Percentiles rank a stretch among this genome's conserved stretches.
Conservation (phyloP, 2,797 vertebrate genomes). For the Tokudaia tokunoshimensis region DNA sequence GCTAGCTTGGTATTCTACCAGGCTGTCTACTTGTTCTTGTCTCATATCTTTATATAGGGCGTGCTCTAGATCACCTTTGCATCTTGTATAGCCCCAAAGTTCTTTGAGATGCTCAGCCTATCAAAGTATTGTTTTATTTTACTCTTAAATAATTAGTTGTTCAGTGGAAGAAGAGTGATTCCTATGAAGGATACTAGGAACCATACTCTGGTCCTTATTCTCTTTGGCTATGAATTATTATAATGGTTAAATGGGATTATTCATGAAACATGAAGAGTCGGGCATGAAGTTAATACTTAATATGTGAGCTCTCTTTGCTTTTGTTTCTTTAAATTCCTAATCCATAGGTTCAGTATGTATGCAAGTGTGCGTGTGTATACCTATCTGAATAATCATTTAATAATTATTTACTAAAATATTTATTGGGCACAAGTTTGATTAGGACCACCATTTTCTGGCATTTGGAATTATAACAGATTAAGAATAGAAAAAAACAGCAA, state of each 20-base stretch:
- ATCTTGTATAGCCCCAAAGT: neutral
- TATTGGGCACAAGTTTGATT: neutral
- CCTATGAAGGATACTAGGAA: neutral
- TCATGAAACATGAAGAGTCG: neutral
- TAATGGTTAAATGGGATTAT: neutral
- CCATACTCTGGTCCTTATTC: neutral
- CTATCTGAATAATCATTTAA: neutral
- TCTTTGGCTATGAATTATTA: slow-evolving; percentile 1
- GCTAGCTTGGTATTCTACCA: neutral
- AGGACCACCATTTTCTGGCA: neutral
- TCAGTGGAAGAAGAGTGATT: neutral
- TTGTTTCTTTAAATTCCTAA: slow-evolving; percentile 28
- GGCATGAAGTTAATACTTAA: neutral
- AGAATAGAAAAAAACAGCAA: neutral
- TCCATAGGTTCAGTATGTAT: neutral
- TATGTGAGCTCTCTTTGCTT: neutral
- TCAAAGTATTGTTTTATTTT: neutral
- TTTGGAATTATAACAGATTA: neutral
- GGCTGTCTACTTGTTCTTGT: neutral
- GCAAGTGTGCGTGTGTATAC: neutral
- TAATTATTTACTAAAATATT: slow-evolving; percentile 11
- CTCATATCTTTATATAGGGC: neutral
- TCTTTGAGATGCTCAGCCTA: neutral
- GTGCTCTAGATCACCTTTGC: too few species aligned
- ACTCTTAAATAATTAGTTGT: neutral